Percentiles rank a stretch among this genome's conserved stretches.
phyloP scores from a whole-genome alignment of 1,140 invertebrate genomes.

The Triops longicaudatus region DNA sequence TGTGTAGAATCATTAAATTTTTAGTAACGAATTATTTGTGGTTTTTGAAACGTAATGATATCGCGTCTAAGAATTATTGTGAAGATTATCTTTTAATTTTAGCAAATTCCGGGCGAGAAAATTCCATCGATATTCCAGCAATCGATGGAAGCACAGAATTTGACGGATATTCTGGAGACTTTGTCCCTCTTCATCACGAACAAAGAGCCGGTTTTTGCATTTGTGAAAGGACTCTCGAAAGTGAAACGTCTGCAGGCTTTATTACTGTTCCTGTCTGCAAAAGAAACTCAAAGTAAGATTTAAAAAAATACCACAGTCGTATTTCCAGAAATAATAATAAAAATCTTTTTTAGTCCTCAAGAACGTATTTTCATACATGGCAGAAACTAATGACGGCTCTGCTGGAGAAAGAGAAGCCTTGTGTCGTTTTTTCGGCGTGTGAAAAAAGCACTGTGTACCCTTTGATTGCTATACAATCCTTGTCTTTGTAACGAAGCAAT shows the following conservation, averaged over 20 bases:
- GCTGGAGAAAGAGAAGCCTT: background rate
- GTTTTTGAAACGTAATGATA: too few relatives aligned
- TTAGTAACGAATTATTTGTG: too few relatives aligned
- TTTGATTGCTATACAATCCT: too few relatives aligned
- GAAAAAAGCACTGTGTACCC: too few relatives aligned
- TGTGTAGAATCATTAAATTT: too few relatives aligned
- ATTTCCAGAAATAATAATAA: background rate
- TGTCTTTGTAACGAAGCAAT: too few relatives aligned
- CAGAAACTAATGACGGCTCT: background rate
- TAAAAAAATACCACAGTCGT: background rate
- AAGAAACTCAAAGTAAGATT: background rate
- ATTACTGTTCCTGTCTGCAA: background rate
- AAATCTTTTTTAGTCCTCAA: background rate
- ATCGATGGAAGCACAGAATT: slow-evolving; percentile 38
- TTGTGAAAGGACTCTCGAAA: background rate
- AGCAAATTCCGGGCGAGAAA: slow-evolving; percentile 24
- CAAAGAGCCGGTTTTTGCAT: background rate
- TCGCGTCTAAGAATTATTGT: too few relatives aligned
- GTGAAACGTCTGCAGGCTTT: background rate
- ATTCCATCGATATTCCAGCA: slow-evolving; percentile 37
- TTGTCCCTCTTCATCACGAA: slow-evolving; percentile 25
- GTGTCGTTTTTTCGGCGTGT: background rate
- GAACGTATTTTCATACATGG: background rate
- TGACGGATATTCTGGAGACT: slow-evolving; percentile 36
- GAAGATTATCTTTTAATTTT: background rate